Evolutionary conservation across 2,797 vertebrate genomes (phyloP).

Genomic region (Clarias laeviceps): DNA sequence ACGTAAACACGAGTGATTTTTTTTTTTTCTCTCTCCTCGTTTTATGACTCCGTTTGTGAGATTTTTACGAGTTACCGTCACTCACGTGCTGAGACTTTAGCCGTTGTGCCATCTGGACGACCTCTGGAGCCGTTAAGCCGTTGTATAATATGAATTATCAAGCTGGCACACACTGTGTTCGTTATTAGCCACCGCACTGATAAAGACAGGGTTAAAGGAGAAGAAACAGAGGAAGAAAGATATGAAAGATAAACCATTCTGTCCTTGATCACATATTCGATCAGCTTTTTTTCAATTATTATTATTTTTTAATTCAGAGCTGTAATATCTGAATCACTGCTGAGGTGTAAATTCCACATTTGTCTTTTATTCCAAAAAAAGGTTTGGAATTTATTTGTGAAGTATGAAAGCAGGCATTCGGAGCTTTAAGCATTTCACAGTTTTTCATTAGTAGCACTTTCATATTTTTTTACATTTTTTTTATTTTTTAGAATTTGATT

Average conservation of each 20-base stretch:
- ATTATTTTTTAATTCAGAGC: too few relatives aligned
- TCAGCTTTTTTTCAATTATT: neutral
- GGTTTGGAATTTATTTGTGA: neutral
- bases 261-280: neutral
- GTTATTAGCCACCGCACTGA: neutral
- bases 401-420: neutral
- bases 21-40: neutral
- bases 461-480: too few relatives aligned
- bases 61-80: constrained; percentile 2
- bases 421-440: too few relatives aligned
- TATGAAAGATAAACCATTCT: neutral
- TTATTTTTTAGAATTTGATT: too few relatives aligned
- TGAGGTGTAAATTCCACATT: neutral
- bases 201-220: neutral
- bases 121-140: constrained; percentile 28
- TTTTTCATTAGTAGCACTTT: too few relatives aligned
- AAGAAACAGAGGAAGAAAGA: neutral
- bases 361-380: neutral
- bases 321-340: neutral
- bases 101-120: constrained; percentile 25
- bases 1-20: neutral
- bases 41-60: neutral
- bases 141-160: constrained; percentile 37
- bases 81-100: neutral
- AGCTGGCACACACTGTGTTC: neutral